Evolutionary conservation across 2,797 vertebrate species (phyloP), one percentile per base, ranked within the genome.

Genomic region (Cuculus canorus): DNA sequence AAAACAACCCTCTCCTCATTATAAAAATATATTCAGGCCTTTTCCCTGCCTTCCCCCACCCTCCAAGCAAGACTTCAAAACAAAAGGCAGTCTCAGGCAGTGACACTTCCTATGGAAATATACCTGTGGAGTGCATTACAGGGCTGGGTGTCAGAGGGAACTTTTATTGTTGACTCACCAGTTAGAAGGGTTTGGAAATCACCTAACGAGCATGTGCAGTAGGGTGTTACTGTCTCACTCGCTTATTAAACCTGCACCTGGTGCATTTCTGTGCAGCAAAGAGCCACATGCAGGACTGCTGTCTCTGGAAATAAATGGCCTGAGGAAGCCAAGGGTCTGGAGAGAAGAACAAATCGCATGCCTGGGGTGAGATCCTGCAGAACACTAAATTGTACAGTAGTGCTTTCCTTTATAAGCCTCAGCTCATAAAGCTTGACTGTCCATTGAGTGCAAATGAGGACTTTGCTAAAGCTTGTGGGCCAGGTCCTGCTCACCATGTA

Each of bases 151-250:
- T 54, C 9, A 0, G 19, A 86, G 63, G 61, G 79, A 84, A 70
- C 15, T 82, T 82, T 47, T 66, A 19, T 25, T 82, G 57, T 73
- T 75, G n/a, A 69, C 23, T 88, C 61, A 47, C 43, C 43, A 59
- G 33, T 69, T 83, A 54, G 19, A 50, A 59, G 80, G 68, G 92
- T 92, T 90, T 92, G 88, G 82, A 65, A 90, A 72, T 77, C 83
- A 86, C 64, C 54, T 86, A 90, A 72, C 1, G 5, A 83, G 35
- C 41, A 3, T 3, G 18, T 50, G 70, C 39, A n/a, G 47, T 59
- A 25, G 22, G 27, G 43, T 41, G 41, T 72, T 84, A 59, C n/a
- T 41, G 37, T 57, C 65, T 93, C 59, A 18, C 43, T 32, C 27
- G 5, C 52, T 66, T 54, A 21, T 86, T 81, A 83, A 81, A 78